Evolutionary conservation across 2,113 vertebrate species (phyloP).

Genomic region (Rhodinocichla rosea): DNA sequence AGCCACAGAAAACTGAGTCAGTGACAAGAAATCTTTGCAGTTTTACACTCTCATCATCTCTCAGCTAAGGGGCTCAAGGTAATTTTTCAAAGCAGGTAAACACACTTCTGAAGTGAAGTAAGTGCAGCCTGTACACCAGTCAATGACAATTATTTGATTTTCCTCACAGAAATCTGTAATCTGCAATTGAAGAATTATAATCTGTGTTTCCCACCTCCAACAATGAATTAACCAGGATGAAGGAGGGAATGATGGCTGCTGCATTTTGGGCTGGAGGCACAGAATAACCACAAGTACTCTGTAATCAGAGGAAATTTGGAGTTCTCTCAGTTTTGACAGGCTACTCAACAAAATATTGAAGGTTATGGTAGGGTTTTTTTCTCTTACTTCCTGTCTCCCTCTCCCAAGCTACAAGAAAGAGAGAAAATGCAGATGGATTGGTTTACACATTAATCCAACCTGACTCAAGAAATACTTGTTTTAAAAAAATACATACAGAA

Average conservation of each 20-base stretch:
- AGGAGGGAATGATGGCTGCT: fast-evolving
- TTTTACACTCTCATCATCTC: not conserved
- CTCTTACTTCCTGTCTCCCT: not conserved
- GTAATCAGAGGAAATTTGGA: not conserved
- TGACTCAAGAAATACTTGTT: not conserved
- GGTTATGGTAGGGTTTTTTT: fast-evolving
- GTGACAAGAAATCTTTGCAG: not conserved
- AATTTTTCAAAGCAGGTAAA: not conserved
- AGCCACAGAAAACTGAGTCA: not conserved
- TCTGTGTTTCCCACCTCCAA: not conserved
- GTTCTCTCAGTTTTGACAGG: not conserved
- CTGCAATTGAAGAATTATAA: not conserved
- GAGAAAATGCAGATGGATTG: not conserved
- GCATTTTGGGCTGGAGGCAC: not conserved
- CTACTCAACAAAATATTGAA: not conserved
- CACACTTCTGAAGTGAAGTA: not conserved
- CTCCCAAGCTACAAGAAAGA: not conserved
- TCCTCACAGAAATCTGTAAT: not conserved
- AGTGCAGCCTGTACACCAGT: not conserved
- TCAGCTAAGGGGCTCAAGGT: not conserved
- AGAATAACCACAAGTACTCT: not conserved
- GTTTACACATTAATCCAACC: not conserved
- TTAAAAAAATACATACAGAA: not conserved
- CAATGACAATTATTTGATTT: not conserved
- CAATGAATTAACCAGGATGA: not conserved